These are phyloP conservation scores for Mastacembelus armatus DNA, from an alignment of 2,797 vertebrate species.

Conservation along the genomic window DNA sequence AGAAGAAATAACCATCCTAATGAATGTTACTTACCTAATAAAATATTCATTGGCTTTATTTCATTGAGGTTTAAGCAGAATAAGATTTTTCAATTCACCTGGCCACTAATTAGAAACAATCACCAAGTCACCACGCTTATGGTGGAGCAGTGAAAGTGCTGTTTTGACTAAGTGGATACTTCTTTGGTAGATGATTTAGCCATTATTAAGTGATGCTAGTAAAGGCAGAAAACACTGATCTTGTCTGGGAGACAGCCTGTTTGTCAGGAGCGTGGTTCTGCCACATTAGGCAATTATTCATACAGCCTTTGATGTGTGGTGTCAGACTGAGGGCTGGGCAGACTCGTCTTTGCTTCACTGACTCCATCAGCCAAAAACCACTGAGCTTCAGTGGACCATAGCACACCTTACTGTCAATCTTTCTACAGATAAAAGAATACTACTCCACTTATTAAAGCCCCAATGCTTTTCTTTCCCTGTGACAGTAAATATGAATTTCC, in stretches of 20 bases:
- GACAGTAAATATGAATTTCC: background rate
- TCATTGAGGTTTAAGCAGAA: slow-evolving; percentile 20
- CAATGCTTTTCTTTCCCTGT: slow-evolving; percentile 13
- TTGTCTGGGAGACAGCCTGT: slow-evolving; percentile 44
- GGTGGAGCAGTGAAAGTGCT: background rate
- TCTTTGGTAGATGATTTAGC: slow-evolving; percentile 40
- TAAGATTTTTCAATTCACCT: slow-evolving; percentile 24
- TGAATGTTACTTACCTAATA: slow-evolving; percentile 65
- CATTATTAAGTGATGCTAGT: slow-evolving; percentile 45
- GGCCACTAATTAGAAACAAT: slow-evolving; percentile 35
- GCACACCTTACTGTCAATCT: slow-evolving; percentile 46
- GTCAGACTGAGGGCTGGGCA: slow-evolving; percentile 55
- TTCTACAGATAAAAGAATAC: slow-evolving; percentile 46
- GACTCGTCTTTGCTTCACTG: slow-evolving; percentile 60
- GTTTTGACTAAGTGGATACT: slow-evolving; percentile 8
- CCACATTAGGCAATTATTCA: slow-evolving; percentile 75
- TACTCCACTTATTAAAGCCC: slow-evolving; percentile 24
- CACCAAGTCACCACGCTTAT: slow-evolving; percentile 18
- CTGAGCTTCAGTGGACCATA: slow-evolving; percentile 47
- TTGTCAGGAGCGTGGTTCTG: slow-evolving; percentile 52
- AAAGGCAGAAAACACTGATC: slow-evolving; percentile 43
- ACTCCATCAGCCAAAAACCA: slow-evolving; percentile 63
- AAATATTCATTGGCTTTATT: slow-evolving; percentile 72
- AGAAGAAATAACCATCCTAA: slow-evolving; percentile 41
- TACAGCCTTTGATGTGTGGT: slow-evolving; percentile 53